Conservation (phyloP, 2,797 vertebrate species). For the Neosilurus mollespiculum region DNA sequence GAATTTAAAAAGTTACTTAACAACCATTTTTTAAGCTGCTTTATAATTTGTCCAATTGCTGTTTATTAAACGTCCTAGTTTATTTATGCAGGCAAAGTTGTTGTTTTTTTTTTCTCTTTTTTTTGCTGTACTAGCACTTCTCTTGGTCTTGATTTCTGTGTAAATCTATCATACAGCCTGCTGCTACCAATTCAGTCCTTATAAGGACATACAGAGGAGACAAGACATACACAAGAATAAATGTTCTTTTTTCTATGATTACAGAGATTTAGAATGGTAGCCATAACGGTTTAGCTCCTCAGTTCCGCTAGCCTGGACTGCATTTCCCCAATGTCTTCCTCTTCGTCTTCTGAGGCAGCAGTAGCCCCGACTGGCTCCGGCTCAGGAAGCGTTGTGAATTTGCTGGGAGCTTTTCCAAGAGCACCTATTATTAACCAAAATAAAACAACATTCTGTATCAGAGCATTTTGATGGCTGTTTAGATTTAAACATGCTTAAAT, state of each 20-base stretch:
- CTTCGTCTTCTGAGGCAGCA: slow-evolving; percentile 84
- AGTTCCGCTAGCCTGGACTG: slow-evolving; percentile 91
- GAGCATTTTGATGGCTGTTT: background rate
- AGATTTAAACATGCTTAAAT: slow-evolving; percentile 4
- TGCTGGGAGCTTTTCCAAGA: slow-evolving; percentile 94
- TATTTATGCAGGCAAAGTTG: background rate
- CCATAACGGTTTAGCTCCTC: slow-evolving; percentile 79
- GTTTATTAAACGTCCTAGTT: background rate
- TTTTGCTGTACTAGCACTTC: background rate
- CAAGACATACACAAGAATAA: slow-evolving; percentile 17
- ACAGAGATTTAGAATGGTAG: slow-evolving; percentile 42
- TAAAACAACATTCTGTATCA: slow-evolving; percentile 2
- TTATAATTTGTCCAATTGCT: background rate
- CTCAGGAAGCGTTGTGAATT: slow-evolving; percentile 92
- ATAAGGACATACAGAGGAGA: slow-evolving; percentile 31
- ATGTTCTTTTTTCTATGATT: slow-evolving; percentile 26
- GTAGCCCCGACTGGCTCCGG: slow-evolving; percentile 75
- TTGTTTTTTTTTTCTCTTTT: no score
- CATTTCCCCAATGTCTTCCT: slow-evolving; percentile 95
- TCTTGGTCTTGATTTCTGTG: slow-evolving; percentile 16
- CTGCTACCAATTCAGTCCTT: slow-evolving; percentile 1
- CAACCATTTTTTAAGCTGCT: background rate
- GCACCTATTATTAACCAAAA: slow-evolving; percentile 76
- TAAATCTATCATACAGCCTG: slow-evolving; percentile 23
- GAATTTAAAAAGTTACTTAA: slow-evolving; percentile 5